Conservation (phyloP, 2,113 vertebrate genomes). For the Coryphaenoides rupestris region DNA sequence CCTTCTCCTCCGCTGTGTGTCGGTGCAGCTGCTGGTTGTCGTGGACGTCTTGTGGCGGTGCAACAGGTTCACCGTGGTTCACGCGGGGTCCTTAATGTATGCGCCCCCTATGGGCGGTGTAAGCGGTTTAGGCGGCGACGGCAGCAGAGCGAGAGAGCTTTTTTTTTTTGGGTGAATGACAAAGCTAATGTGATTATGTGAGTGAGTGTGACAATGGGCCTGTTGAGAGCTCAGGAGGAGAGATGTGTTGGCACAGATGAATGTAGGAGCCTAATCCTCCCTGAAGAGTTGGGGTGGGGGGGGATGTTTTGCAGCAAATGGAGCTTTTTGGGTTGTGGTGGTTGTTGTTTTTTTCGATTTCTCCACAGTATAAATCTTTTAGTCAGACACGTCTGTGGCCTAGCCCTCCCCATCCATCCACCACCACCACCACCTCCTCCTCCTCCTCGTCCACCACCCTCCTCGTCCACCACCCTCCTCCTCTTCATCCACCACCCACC, state of each 20-base stretch:
- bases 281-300: conserved; percentile 90
- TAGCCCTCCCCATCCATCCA: conserved; percentile 81
- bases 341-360: conserved; percentile 74
- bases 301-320: conserved; percentile 89
- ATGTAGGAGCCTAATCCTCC: conserved; percentile 97
- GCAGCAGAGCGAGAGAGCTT: conserved; percentile 88
- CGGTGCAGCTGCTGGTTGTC: too few relatives aligned
- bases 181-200: conserved; percentile 99
- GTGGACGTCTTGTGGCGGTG: conserved; percentile 2
- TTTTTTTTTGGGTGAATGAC: conserved; percentile 98
- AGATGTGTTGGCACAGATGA: conserved; percentile 98
- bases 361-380: conserved; percentile 85
- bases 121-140: conserved; percentile 93
- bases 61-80: conserved; percentile 50
- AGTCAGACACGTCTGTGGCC: conserved; percentile 84
- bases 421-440: too few relatives aligned
- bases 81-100: conserved; percentile 83
- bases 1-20: too few relatives aligned
- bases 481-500: too few relatives aligned
- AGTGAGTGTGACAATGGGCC: conserved; percentile 88
- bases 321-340: too few relatives aligned
- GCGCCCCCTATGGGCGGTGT: conserved; percentile 94
- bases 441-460: too few relatives aligned
- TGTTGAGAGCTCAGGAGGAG: conserved; percentile 90
- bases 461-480: too few relatives aligned